Conservation (phyloP, 37 sponge, comb jelly and placozoan genomes). For the Crambe crambe region DNA sequence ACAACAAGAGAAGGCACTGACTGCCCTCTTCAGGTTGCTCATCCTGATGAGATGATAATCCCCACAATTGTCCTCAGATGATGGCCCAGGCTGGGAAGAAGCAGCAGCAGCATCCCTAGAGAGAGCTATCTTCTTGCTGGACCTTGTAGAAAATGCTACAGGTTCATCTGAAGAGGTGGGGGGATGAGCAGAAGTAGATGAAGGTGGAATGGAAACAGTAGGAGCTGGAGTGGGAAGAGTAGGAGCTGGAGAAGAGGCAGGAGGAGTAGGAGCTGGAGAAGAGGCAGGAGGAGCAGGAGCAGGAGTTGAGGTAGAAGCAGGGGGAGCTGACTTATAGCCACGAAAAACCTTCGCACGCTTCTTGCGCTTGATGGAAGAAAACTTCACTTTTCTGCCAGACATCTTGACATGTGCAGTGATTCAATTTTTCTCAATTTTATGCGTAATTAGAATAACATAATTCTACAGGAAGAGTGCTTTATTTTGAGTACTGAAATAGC, state of each 20-base stretch:
- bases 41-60: background rate
- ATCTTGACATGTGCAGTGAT: background rate
- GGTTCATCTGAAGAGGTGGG: background rate
- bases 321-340: background rate
- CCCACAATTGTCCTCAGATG: background rate
- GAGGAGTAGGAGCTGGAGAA: constrained; percentile 4
- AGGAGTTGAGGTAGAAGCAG: background rate
- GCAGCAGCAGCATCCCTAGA: background rate
- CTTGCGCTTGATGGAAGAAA: too few species aligned
- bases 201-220: background rate
- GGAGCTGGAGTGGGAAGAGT: background rate
- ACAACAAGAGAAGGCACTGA: constrained; percentile 1
- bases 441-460: background rate
- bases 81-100: background rate
- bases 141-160: background rate
- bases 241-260: background rate
- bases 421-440: background rate
- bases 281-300: background rate
- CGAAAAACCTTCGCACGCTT: background rate
- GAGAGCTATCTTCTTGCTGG: background rate
- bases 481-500: too few species aligned
- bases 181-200: background rate
- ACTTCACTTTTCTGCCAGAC: background rate
- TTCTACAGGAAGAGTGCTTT: background rate
- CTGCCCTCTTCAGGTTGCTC: background rate